Percentiles rank a stretch among this genome's conserved stretches.
Conservation (phyloP, 2,113 vertebrate species). For the Ardeotis arabs region DNA sequence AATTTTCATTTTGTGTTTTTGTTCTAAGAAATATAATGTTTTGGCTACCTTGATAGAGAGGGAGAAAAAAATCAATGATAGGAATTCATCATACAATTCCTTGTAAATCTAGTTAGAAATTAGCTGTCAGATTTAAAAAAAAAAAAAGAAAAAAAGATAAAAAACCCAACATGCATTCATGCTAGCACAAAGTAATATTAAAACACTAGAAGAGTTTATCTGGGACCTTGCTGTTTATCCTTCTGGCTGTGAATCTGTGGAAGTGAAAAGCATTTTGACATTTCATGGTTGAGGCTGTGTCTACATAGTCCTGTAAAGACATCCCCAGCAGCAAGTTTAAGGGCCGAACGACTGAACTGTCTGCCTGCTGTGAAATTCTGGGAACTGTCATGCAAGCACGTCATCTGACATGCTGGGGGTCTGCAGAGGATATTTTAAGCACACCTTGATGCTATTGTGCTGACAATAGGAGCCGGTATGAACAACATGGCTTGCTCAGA, state of each 20-base stretch:
- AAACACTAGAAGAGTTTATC: neutral
- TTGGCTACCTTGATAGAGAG: neutral
- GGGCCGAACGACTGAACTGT: fast-evolving
- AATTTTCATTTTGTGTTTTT: neutral
- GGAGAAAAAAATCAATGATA: neutral
- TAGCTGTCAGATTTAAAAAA: neutral
- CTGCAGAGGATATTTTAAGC: neutral
- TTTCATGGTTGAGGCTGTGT: neutral
- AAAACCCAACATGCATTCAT: neutral
- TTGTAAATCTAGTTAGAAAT: neutral
- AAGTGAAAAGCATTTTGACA: neutral
- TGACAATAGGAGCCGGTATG: neutral
- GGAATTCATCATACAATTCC: neutral
- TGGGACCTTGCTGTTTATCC: neutral
- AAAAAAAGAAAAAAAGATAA: neutral
- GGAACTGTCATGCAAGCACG: neutral
- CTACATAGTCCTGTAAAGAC: neutral
- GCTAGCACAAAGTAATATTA: neutral
- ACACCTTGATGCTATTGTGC: neutral
- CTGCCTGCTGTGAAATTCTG: neutral
- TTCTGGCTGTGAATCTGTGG: neutral
- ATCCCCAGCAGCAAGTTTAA: neutral
- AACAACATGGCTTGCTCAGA: neutral
- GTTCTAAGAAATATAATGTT: neutral
- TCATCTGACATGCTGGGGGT: neutral